These are phyloP conservation scores for Himantopus leucocephalus DNA, from an alignment of 2,113 vertebrate species.

Conservation along the genomic window DNA sequence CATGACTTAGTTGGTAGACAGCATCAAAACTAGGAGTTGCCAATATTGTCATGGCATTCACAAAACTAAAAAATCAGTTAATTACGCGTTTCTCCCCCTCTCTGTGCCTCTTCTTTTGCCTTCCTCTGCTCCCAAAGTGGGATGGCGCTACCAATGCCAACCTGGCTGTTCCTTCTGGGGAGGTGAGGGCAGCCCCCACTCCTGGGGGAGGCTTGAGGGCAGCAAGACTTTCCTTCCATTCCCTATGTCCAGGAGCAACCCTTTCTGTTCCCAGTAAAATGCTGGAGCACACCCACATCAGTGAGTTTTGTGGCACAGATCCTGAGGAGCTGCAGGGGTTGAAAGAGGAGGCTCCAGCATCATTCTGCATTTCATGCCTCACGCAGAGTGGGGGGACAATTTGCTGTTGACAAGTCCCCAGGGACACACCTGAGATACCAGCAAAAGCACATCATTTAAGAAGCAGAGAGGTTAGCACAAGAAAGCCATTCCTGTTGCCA, in stretches of 20 bases:
- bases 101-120: neutral
- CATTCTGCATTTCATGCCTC: neutral
- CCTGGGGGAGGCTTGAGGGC: neutral
- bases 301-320: neutral
- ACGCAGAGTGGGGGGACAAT: neutral
- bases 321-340: neutral
- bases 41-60: neutral
- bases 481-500: neutral
- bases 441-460: neutral
- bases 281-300: rapidly evolving
- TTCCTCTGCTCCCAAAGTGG: neutral
- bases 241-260: neutral
- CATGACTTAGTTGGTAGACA: neutral
- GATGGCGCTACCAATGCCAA: neutral
- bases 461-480: neutral
- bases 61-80: neutral
- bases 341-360: neutral
- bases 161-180: neutral
- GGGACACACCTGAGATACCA: neutral
- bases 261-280: neutral
- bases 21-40: neutral
- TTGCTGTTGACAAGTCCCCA: neutral
- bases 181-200: rapidly evolving
- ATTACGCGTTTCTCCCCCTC: neutral
- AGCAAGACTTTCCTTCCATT: neutral